These are phyloP conservation scores for Rhopalosiphum maidis DNA, from an alignment of 1,140 invertebrate genomes.

Conservation along the genomic window DNA sequence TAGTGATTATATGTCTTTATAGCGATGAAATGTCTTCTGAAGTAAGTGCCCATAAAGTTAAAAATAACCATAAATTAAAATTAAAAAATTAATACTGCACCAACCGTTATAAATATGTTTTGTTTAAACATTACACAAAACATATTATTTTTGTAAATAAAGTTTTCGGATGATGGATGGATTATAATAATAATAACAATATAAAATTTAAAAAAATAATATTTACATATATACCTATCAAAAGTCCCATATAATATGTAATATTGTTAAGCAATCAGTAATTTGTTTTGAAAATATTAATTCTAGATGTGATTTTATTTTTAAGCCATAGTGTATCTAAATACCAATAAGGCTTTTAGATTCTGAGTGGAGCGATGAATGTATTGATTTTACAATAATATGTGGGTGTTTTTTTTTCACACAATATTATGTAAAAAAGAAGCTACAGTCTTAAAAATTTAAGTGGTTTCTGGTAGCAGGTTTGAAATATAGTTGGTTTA, in stretches of 20 bases:
- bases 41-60: neutral
- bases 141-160: neutral
- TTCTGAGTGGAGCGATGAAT: no score
- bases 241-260: neutral
- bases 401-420: no score
- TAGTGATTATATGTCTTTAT: neutral
- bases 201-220: neutral
- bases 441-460: no score
- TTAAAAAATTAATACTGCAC: neutral
- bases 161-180: neutral
- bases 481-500: no score
- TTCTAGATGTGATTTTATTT: neutral
- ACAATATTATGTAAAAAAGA: no score
- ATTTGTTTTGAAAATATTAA: neutral
- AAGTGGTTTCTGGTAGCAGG: no score
- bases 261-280: neutral
- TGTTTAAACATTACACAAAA: neutral
- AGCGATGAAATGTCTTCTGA: neutral
- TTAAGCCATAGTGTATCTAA: neutral
- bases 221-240: neutral
- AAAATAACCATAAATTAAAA: constrained; percentile 2
- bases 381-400: no score
- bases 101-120: neutral
- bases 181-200: no score
- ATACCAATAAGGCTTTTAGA: neutral